Conservation (phyloP, 1,140 invertebrate species). For the Sarcophaga bullata region DNA sequence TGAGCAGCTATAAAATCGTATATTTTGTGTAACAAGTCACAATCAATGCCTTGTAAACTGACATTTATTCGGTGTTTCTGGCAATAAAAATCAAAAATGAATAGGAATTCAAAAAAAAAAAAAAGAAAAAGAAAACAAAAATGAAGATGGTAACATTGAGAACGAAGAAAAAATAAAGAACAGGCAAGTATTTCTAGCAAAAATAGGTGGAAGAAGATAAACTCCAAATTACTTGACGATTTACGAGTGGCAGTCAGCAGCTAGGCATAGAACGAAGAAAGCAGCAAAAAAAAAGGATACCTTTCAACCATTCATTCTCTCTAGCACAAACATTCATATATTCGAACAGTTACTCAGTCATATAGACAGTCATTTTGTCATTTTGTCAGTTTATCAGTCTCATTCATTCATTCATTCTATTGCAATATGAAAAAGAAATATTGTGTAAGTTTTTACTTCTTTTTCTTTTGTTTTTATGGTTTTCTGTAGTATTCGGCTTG, state of each 20-base stretch:
- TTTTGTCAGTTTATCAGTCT: not conserved
- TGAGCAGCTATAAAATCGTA: not conserved
- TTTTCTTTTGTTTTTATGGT: too few relatives aligned
- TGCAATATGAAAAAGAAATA: not conserved
- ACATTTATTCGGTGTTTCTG: not conserved
- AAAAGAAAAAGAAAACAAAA: too few relatives aligned
- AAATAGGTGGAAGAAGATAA: not conserved
- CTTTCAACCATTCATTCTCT: not conserved
- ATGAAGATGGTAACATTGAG: too few relatives aligned
- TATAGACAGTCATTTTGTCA: not conserved
- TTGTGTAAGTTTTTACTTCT: not conserved
- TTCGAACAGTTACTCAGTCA: not conserved
- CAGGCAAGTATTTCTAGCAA: not conserved
- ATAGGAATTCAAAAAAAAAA: not conserved
- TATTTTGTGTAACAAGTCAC: conserved; percentile 22
- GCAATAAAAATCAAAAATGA: not conserved
- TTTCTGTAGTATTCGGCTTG: too few relatives aligned
- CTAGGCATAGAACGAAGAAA: not conserved
- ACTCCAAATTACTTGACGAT: conserved; percentile 5
- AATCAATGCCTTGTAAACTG: conserved; percentile 8
- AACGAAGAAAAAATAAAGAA: not conserved
- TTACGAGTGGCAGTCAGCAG: conserved; percentile 1
- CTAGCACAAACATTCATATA: not conserved
- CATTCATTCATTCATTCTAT: not conserved
- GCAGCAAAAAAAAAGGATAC: not conserved